Evolutionary conservation across 2,113 vertebrate species (phyloP), one percentile per base, ranked within the genome.

Genomic region (Brachirus orientalis): DNA sequence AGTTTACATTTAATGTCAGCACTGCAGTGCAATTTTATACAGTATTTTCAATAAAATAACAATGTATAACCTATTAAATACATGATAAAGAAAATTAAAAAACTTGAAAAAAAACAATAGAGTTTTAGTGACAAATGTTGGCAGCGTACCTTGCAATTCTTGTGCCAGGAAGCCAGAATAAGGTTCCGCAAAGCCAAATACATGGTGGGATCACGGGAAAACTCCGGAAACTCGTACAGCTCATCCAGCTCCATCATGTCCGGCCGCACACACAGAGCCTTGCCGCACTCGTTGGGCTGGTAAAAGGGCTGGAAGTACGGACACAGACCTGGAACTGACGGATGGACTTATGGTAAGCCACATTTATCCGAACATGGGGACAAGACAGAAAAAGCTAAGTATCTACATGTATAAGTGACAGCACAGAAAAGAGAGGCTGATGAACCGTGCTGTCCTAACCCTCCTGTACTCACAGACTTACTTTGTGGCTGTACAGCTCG

Each of bases 181-280:
- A 99, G 95, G 87, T 99, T 99, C 47, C 98, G 92, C 48, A 99
- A 64, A 0, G 97, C 98, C 79, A 99, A 87, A 82, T 99, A 99
- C 96, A 99, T 97, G 48, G 97, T 99, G 28, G 98, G 97, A 64
- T 99, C 98, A 0, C 97, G 92, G 40, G 98, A 98, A 82, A 97
- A 99, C 76, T 99, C 98, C 1, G 98, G 98, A 78, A 99, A 99
- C 91, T 99, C 97, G 20, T 99, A 99, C 62, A 99, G 95, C 85
- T 99, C 98, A 36, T 99, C 97, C 75, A 99, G 86, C 87, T 99
- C 98, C 97, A 99, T 99, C 91, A 99, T 98, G 43, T 99, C 97
- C 0, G 98, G 98, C 72, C 97, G 88, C 71, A 99, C 96, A 37
- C 97, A 99, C 62, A 99, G 93, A 66, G 98, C 97, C 88, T 99